Percentiles rank a stretch among this genome's conserved stretches.
Evolutionary conservation across 2,888 invertebrate species (phyloP).

Genomic region (Empis livida): DNA sequence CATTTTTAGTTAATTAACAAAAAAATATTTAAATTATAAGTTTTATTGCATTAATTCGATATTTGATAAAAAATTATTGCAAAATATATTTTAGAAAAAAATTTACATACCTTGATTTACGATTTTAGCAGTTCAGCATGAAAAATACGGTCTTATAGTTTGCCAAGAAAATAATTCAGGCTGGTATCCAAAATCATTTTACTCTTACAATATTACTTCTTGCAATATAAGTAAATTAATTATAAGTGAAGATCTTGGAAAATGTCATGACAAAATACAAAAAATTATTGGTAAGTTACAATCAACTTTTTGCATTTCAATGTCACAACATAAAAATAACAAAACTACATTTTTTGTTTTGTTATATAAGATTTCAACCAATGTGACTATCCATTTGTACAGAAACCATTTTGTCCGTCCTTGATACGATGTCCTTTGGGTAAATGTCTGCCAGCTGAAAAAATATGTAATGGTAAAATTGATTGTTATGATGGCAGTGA

Average conservation of each 20-base stretch:
- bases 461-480: conserved; percentile 52
- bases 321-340: no score
- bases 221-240: conserved; percentile 24
- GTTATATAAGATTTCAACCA: not conserved
- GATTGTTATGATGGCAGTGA: conserved; percentile 60
- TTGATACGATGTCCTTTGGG: conserved; percentile 55
- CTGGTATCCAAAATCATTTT: conserved; percentile 62
- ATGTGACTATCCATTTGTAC: conserved; percentile 17
- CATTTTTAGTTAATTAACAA: no score
- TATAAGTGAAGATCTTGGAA: conserved; percentile 13
- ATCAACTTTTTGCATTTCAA: not conserved
- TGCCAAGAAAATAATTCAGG: conserved; percentile 47
- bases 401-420: conserved; percentile 38
- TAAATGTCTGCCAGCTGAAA: conserved; percentile 43
- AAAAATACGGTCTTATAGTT: conserved; percentile 49
- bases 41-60: no score
- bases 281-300: conserved; percentile 22
- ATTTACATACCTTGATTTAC: no score
- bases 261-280: conserved; percentile 22
- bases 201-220: conserved; percentile 40
- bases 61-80: no score
- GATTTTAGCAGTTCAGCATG: no score
- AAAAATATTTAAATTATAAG: no score
- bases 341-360: no score
- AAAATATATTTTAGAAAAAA: no score